Conservation (phyloP, 2,888 invertebrate species). For the Fragum sueziense region DNA sequence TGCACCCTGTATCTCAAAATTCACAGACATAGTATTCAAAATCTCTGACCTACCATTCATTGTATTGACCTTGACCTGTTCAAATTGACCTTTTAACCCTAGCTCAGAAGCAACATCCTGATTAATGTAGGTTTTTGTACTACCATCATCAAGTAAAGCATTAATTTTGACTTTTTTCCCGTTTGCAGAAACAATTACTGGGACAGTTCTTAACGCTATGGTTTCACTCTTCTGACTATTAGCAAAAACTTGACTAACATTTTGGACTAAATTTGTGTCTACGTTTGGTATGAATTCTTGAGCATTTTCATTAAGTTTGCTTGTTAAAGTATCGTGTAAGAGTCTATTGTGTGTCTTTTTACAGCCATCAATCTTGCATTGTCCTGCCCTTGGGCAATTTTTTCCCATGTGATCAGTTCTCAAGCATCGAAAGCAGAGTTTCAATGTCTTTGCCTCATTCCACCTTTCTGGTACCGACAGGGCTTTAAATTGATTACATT, state of each 20-base stretch:
- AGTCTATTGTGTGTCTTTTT: conserved; percentile 26
- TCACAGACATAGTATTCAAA: too few relatives aligned
- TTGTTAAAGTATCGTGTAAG: conserved; percentile 5
- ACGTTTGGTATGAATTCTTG: not conserved
- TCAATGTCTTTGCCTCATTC: conserved; percentile 25
- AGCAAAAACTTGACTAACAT: not conserved
- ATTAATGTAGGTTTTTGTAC: too few relatives aligned
- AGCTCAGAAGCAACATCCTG: too few relatives aligned
- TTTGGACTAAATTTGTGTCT: not conserved
- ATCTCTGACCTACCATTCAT: too few relatives aligned
- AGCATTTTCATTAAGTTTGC: not conserved
- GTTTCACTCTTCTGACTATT: not conserved
- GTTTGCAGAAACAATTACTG: not conserved
- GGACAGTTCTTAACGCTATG: not conserved
- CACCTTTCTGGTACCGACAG: conserved; percentile 18
- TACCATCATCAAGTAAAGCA: too few relatives aligned
- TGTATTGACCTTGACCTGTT: too few relatives aligned
- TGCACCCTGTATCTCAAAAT: too few relatives aligned
- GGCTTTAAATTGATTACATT: conserved; percentile 16
- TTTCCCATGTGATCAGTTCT: conserved; percentile 22
- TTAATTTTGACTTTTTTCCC: too few relatives aligned
- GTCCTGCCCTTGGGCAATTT: not conserved
- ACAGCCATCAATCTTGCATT: conserved; percentile 7
- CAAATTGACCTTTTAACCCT: too few relatives aligned
- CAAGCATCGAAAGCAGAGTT: conserved; percentile 38